A percentile compares a stretch with the other conserved stretches of the same genome.
Conservation (phyloP, 2,888 invertebrate species). For the Pseudolycoriella hygida region DNA sequence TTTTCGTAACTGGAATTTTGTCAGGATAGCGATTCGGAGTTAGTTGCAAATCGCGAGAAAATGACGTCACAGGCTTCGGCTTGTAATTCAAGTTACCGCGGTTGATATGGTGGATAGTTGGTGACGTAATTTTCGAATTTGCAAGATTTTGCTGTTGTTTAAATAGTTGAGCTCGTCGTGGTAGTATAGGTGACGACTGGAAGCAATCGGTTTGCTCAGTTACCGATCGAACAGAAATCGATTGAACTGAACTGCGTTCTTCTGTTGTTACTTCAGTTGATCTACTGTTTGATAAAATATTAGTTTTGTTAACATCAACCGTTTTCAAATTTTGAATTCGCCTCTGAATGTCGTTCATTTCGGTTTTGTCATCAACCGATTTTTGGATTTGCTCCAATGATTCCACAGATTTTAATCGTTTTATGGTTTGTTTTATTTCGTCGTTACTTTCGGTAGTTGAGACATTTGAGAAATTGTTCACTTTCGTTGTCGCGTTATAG, state of each 20-base stretch:
- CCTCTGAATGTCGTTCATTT: too few relatives aligned
- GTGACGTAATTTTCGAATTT: not conserved
- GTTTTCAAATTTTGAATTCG: too few relatives aligned
- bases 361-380: too few relatives aligned
- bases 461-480: too few relatives aligned
- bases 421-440: too few relatives aligned
- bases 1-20: not conserved
- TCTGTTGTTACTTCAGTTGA: not conserved
- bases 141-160: not conserved
- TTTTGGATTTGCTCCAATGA: too few relatives aligned
- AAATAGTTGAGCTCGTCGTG: not conserved
- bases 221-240: not conserved
- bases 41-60: not conserved
- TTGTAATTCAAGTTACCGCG: not conserved
- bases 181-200: not conserved
- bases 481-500: too few relatives aligned
- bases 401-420: too few relatives aligned
- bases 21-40: not conserved
- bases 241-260: not conserved
- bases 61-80: not conserved
- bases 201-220: not conserved
- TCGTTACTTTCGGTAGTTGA: too few relatives aligned
- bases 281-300: not conserved
- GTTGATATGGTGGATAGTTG: not conserved
- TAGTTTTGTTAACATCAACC: not conserved